Evolutionary conservation across 2,113 vertebrate species (phyloP), one percentile per base, ranked within the genome.

Genomic region (Perognathus longimembris): DNA sequence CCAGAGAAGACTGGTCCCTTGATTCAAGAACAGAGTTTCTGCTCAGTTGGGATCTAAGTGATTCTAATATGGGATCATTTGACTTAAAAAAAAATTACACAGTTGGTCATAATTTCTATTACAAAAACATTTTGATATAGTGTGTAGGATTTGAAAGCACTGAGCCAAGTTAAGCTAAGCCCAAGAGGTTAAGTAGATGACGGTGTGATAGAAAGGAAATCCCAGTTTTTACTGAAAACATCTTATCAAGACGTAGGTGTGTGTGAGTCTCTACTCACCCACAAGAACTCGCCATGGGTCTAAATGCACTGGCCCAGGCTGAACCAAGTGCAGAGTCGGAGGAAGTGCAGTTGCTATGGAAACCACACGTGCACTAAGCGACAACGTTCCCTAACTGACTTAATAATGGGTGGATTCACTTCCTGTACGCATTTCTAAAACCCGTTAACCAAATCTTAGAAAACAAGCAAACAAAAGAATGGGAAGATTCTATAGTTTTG

Each of bases 381-480:
- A 36, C 63, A 28, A 42, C 30, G 11, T 34, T 63, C 61, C 20
- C 7, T 20, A 57, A 70, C 61, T 61, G 88, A 86, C 61, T 88
- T 71, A 71, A 57, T 81, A 40, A 90, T 21, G 38, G 14, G 50
- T 76, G 30, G 14, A 64, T 69, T 75, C 12, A 45, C 28, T 34
- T 95, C 92, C 71, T 24, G 3, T 89, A 91, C 92, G 5, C 45
- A 54, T 75, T 32, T 94, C 71, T 90, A 30, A 76, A 93, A 78
- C 40, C 69, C 81, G 75, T 69, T 76, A 82, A 66, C 22, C 14
- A 57, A 92, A 91, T 54, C 50, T 54, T 54, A 9, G 11, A 18
- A 54, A 54, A 54, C 15, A 18, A 18, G 14, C 12, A 54, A 18
- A 54, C 34, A 81, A n/a, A 22, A 64, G 75, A 73, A 67, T 38